phyloP scores from a whole-genome alignment of 2,888 invertebrate genomes.

The Phymatocera aterrima region DNA sequence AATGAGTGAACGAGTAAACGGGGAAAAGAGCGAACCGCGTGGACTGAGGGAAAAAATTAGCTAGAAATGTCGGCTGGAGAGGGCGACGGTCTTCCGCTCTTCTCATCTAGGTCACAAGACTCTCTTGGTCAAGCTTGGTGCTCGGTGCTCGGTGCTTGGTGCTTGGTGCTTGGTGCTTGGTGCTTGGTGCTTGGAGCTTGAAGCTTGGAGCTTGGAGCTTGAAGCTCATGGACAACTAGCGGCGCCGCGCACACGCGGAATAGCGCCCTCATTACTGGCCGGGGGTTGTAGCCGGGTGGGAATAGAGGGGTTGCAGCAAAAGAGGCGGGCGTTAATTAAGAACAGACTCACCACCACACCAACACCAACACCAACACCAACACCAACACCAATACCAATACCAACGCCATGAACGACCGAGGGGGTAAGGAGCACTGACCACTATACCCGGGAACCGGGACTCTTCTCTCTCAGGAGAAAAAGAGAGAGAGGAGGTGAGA shows the following conservation, averaged over 20 bases:
- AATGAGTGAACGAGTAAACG: no score
- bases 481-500: constrained; percentile 46
- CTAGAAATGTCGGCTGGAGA: no score
- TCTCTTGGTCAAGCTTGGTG: no score
- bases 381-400: not conserved
- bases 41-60: no score
- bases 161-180: no score
- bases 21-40: no score
- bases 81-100: no score
- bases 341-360: constrained; percentile 72
- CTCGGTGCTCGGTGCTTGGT: no score
- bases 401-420: not conserved
- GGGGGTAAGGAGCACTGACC: constrained; percentile 72
- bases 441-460: constrained; percentile 54
- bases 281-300: constrained; percentile 51
- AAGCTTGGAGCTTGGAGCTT: no score
- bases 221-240: not conserved
- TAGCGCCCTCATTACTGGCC: constrained; percentile 71
- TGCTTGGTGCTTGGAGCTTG: no score
- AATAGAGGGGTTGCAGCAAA: constrained; percentile 64
- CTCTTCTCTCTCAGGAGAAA: constrained; percentile 52
- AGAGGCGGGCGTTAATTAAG: constrained; percentile 74
- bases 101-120: no score
- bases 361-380: not conserved
- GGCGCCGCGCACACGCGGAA: constrained; percentile 60